Conservation (phyloP, 2,113 vertebrate genomes). For the Channa argus region DNA sequence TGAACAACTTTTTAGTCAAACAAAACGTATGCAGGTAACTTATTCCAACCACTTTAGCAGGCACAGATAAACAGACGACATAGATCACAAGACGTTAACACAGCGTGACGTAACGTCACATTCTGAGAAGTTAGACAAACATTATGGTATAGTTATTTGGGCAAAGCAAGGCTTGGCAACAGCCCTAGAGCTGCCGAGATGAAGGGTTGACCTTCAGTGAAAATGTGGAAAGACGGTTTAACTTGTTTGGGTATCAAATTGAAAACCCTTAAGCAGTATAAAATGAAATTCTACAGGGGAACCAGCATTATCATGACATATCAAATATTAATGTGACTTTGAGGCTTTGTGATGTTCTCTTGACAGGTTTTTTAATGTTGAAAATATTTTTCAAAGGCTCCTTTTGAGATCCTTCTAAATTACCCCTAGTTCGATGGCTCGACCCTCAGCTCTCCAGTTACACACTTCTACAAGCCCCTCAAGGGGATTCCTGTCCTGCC, state of each 20-base stretch:
- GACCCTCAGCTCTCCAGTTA: conserved; percentile 25
- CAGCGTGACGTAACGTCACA: too few species aligned
- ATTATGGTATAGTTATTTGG: too few species aligned
- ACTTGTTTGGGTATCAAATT: conserved; percentile 12
- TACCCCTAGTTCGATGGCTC: conserved; percentile 7
- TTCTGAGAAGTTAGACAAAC: too few species aligned
- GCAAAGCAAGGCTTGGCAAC: background rate
- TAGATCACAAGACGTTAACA: too few species aligned
- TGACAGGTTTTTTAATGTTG: conserved; percentile 38
- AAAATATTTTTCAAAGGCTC: conserved; percentile 41
- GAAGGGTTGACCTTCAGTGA: conserved; percentile 6
- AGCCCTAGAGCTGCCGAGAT: conserved; percentile 7
- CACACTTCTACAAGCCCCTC: conserved; percentile 38
- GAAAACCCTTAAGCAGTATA: conserved; percentile 25
- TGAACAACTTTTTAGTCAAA: too few species aligned
- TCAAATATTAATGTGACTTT: conserved; percentile 70
- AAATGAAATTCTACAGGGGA: conserved; percentile 45
- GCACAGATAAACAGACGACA: too few species aligned
- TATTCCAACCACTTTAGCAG: too few species aligned
- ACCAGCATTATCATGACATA: conserved; percentile 34
- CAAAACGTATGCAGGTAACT: too few species aligned
- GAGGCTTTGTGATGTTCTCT: conserved; percentile 36
- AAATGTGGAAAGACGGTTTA: conserved; percentile 12
- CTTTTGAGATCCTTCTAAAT: conserved; percentile 47
- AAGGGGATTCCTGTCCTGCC: conserved; percentile 34